These are phyloP conservation scores for Pimpla rufipes DNA, from an alignment of 2,888 invertebrate species.

Conservation along the genomic window DNA sequence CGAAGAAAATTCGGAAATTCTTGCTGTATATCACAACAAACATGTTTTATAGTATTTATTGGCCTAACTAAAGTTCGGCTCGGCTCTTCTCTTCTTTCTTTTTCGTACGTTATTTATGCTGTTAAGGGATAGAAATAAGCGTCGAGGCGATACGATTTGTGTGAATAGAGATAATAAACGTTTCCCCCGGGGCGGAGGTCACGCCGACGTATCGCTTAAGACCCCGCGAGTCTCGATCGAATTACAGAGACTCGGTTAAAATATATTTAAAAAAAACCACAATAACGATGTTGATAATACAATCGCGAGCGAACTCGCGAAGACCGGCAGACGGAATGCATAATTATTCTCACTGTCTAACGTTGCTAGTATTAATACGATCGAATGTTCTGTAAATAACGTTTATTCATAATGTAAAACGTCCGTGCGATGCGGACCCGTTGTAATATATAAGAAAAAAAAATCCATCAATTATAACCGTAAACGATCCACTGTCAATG, in stretches of 20 bases:
- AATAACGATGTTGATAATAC: conserved; percentile 30
- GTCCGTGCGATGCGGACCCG: conserved; percentile 49
- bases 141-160: conserved; percentile 41
- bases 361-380: conserved; percentile 54
- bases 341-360: conserved; percentile 63
- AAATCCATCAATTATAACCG: background rate
- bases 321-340: conserved; percentile 31
- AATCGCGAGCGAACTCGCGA: conserved; percentile 53
- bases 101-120: conserved; percentile 77
- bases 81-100: conserved; percentile 29
- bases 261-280: background rate
- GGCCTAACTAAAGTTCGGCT: conserved; percentile 74
- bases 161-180: conserved; percentile 48
- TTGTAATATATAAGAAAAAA: conserved; percentile 61
- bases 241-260: conserved; percentile 27
- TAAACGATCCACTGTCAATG: conserved; percentile 72
- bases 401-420: conserved; percentile 57
- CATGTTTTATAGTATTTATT: conserved; percentile 83
- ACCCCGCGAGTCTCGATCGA: conserved; percentile 38
- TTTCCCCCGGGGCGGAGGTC: background rate
- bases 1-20: conserved; percentile 54
- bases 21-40: conserved; percentile 52
- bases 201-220: conserved; percentile 22
- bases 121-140: conserved; percentile 38
- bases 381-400: conserved; percentile 66